These are phyloP conservation scores for Tragulus kanchil DNA, from an alignment of 2,113 vertebrate genomes.

Conservation along the genomic window DNA sequence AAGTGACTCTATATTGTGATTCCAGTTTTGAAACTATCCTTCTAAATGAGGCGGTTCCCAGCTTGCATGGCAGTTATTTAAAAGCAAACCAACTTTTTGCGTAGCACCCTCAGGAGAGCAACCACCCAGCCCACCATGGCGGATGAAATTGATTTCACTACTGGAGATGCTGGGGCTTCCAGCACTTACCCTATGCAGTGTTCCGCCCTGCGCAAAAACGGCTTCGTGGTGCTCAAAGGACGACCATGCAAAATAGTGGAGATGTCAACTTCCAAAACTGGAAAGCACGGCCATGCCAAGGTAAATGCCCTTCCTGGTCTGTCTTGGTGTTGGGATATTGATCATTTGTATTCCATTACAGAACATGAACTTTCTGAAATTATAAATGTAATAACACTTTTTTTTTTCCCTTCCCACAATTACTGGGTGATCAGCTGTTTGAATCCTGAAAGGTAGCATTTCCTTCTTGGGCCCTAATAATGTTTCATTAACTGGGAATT, in stretches of 20 bases:
- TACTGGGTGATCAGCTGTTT: neutral
- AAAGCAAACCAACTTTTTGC: constrained; percentile 73
- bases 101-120: constrained; percentile 21
- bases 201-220: constrained; percentile 98
- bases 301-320: constrained; percentile 82
- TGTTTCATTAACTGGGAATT: constrained; percentile 32
- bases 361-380: neutral
- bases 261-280: constrained; percentile 99
- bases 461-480: neutral
- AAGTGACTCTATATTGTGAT: neutral
- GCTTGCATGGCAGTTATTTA: neutral
- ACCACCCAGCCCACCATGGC: constrained; percentile 91
- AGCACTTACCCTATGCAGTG: constrained; percentile 97
- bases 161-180: constrained; percentile 96
- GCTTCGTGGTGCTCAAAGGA: constrained; percentile 97
- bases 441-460: constrained; percentile 35
- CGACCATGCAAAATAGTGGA: constrained; percentile 99
- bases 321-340: neutral
- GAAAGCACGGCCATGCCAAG: constrained; percentile 99
- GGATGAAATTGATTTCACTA: constrained; percentile 96
- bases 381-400: neutral
- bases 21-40: too few relatives aligned
- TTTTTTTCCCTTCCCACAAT: neutral
- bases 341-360: constrained; percentile 16
- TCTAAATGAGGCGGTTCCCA: neutral